These are phyloP conservation scores for Hippolais icterina DNA, from an alignment of 2,113 vertebrate species.

Conservation along the genomic window DNA sequence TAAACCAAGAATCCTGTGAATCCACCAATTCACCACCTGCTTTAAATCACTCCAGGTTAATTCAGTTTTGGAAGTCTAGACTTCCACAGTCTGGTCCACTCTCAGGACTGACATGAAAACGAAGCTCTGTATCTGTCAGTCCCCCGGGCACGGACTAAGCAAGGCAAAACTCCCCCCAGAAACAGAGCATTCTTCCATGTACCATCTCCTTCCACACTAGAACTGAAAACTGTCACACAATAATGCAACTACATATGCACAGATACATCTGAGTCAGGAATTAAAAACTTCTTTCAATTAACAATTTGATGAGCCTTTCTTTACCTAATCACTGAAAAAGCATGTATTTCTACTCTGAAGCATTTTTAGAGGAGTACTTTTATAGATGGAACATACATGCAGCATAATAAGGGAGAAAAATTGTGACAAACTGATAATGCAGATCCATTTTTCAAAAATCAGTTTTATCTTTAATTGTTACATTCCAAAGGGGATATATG, in stretches of 20 bases:
- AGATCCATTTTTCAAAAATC: conserved; percentile 65
- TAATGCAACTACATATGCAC: background rate
- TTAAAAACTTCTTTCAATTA: background rate
- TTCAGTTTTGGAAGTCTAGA: background rate
- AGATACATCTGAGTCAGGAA: background rate
- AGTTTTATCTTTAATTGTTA: conserved; percentile 72
- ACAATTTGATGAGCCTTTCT: background rate
- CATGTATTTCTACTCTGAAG: background rate
- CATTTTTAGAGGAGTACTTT: background rate
- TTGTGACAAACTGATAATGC: background rate
- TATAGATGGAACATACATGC: background rate
- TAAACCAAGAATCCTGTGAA: background rate
- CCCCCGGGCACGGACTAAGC: background rate
- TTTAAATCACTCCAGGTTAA: background rate
- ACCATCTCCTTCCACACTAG: background rate
- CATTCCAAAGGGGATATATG: conserved; percentile 71
- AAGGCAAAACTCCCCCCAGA: background rate
- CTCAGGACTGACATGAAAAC: background rate
- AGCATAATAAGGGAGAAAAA: background rate
- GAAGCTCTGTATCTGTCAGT: background rate
- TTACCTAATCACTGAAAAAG: background rate
- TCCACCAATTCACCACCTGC: background rate
- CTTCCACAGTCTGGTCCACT: too few species aligned
- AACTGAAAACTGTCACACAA: background rate
- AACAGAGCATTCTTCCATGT: background rate